Percentiles rank a stretch among this genome's conserved stretches.
phyloP scores from a whole-genome alignment of 37 sponge, comb jelly and placozoan species.

The Tethya wilhelma region DNA sequence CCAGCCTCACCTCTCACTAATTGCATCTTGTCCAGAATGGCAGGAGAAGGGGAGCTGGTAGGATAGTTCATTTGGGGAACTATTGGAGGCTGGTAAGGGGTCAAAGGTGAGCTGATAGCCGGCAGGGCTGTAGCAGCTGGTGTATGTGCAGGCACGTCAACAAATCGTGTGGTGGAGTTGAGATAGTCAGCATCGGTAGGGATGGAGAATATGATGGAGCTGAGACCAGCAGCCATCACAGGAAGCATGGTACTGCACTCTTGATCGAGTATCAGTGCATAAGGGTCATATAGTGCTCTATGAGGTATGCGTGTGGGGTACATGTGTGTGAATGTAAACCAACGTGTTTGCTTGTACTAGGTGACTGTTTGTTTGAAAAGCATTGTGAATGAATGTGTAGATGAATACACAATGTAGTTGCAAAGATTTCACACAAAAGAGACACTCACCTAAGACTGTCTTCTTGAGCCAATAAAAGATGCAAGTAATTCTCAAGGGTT shows the following conservation, averaged over 20 bases:
- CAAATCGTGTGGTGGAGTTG: slow-evolving; percentile 19
- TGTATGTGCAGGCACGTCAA: slow-evolving; percentile 22
- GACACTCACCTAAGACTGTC: slow-evolving; percentile 34
- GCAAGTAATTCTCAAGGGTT: slow-evolving; percentile 70
- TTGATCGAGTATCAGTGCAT: slow-evolving; percentile 81
- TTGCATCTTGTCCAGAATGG: background rate
- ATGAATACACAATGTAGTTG: background rate
- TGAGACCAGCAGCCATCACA: slow-evolving; percentile 89
- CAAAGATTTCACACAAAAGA: background rate
- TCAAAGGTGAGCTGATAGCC: background rate
- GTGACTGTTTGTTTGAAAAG: too few relatives aligned
- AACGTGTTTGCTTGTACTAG: too few relatives aligned
- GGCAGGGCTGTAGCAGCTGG: background rate
- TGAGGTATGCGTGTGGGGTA: background rate
- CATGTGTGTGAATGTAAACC: background rate
- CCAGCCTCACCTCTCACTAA: too few relatives aligned
- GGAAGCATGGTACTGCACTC: slow-evolving; percentile 82
- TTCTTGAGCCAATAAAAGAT: slow-evolving; percentile 30
- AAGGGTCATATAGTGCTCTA: slow-evolving; percentile 68
- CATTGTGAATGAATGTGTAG: background rate
- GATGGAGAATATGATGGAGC: slow-evolving; percentile 73
- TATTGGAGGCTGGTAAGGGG: background rate
- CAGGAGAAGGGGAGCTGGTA: background rate
- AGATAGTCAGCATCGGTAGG: slow-evolving; percentile 50
- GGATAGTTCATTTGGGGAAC: too few relatives aligned